Evolutionary conservation across 2,888 invertebrate species (phyloP).

Genomic region (Apoderus coryli): DNA sequence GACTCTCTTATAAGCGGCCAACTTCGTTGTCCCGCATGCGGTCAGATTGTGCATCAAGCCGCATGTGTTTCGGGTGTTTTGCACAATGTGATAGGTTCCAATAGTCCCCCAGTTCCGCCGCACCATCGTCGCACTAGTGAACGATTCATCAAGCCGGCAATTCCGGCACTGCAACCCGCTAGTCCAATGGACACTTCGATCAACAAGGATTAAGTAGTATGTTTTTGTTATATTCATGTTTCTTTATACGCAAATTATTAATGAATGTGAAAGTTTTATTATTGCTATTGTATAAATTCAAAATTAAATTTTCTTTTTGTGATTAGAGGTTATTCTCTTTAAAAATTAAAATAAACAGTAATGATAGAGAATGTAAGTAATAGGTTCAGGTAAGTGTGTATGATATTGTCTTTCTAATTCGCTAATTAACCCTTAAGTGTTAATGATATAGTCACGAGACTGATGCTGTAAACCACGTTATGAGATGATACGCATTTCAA

Average conservation of each 20-base stretch:
- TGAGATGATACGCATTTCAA: no score
- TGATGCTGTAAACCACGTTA: no score
- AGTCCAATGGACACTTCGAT: conserved; percentile 62
- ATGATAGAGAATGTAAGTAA: no score
- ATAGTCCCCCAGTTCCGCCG: conserved; percentile 40
- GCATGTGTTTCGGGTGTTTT: conserved; percentile 32
- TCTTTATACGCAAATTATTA: conserved; percentile 6
- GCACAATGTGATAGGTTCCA: conserved; percentile 29
- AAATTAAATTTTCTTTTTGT: no score
- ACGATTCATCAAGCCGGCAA: conserved; percentile 76
- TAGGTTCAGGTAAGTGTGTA: no score
- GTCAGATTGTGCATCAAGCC: conserved; percentile 40
- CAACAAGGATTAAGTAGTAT: conserved; percentile 27
- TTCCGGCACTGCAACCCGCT: conserved; percentile 43
- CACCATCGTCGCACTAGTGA: conserved; percentile 48
- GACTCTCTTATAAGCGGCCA: conserved; percentile 32
- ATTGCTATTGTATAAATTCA: no score
- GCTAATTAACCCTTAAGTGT: no score
- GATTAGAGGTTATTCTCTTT: no score
- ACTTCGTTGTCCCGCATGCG: conserved; percentile 58
- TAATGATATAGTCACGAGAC: no score
- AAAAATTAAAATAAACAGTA: no score
- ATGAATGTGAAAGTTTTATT: conserved; percentile 6
- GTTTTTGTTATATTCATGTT: conserved; percentile 4
- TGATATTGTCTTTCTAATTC: no score